A percentile compares a stretch with the other conserved stretches of the same genome.
phyloP scores from a whole-genome alignment of 2,113 vertebrate genomes.

The Pleuronectes platessa region DNA sequence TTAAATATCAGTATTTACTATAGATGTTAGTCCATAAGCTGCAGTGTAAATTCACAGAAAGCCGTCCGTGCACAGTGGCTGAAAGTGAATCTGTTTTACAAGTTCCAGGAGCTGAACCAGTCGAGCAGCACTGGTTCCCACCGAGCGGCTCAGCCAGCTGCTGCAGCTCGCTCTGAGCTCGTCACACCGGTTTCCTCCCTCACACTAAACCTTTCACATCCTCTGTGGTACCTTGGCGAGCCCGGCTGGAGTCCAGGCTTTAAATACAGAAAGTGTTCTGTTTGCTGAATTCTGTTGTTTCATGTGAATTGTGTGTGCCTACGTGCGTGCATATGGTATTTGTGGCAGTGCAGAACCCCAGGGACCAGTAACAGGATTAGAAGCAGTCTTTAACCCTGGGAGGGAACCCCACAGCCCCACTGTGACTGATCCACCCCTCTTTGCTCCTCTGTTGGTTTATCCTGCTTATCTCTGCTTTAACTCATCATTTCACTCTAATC shows the following conservation, averaged over 20 bases:
- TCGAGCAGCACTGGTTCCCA: conserved; percentile 2
- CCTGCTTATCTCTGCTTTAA: conserved; percentile 39
- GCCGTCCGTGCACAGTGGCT: too few relatives aligned
- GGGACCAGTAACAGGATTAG: conserved; percentile 32
- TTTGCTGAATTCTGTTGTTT: neutral
- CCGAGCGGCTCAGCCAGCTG: conserved; percentile 5
- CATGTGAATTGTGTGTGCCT: neutral
- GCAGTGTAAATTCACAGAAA: too few relatives aligned
- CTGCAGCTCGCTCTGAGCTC: conserved; percentile 13
- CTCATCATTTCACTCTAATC: conserved; percentile 17
- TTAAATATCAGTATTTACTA: too few relatives aligned
- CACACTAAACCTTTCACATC: conserved; percentile 4
- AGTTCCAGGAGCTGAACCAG: conserved; percentile 12
- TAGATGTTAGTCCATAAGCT: too few relatives aligned
- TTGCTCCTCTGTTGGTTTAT: conserved; percentile 19
- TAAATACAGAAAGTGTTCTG: neutral
- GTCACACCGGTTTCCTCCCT: conserved; percentile 17
- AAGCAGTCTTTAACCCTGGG: conserved; percentile 8
- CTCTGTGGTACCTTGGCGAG: neutral
- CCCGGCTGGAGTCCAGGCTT: neutral
- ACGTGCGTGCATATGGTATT: neutral
- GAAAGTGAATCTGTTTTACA: conserved; percentile 20
- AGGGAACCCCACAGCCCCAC: conserved; percentile 6
- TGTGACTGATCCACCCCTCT: conserved; percentile 13
- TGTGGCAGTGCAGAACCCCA: neutral